Base-by-base conservation (phyloP, 35 echinoderm and acorn worm species). In the Apostichopus parvimensis region DNA sequence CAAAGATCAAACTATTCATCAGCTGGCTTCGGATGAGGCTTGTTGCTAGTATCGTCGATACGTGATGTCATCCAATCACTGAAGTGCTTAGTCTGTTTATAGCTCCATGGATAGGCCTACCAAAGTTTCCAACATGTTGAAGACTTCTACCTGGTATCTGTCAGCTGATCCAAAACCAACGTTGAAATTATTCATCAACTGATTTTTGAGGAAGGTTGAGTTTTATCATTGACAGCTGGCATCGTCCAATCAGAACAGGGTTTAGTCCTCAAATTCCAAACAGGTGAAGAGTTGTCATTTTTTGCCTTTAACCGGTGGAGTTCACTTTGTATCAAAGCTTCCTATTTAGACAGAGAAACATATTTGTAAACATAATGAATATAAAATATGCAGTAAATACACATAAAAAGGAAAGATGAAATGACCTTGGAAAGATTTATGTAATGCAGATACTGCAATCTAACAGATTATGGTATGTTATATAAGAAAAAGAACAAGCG, bases 291-390 rank as follows among this genome's bases (percentile, higher is more conserved):
- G 12, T 82, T 53, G 17, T 57, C 24, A 9, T 82, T 54, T 15
- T 53, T 56, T 0, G 79, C 5, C 24, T 55, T 82, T 56, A 54
- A 20, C 52, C 79, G 57, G 8, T 15, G 17, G 13, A 13, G 79
- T 14, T 82, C 54, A 82, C 79, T 82, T 10, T 82, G 34, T 82
- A 82, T 82, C 55, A 82, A 82, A 55, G 79, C 79, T 54, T 34
- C 79, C 79, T 82, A 20, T n/a, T 82, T 20, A 8, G 64, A 68
- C 34, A 45, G 3, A 4, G 2, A 45, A 45, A 45, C 34, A 45
- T 45, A 45, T 45, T 45, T 45, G 34, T 45, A 4, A 4, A 45
- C 34, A 45, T 45, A 45, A 45, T 45, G 34, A 45, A 45, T 4
- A 45, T 68, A 68, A 68, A 68, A 68, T 68, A 68, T 68, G 11